Conservation (phyloP, 2,888 invertebrate genomes). For the Sarcophaga subvicina region DNA sequence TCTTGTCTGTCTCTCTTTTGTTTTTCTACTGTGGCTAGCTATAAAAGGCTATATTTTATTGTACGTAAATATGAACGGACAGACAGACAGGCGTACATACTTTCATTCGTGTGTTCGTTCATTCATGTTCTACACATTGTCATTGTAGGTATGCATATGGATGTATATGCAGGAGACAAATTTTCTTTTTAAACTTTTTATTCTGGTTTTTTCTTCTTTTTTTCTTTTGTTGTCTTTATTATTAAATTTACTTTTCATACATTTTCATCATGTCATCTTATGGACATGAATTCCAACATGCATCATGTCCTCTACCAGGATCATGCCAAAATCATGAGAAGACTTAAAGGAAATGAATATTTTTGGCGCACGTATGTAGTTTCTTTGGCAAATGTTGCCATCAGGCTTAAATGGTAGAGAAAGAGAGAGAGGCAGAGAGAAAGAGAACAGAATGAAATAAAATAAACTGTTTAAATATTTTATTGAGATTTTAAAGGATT, state of each 20-base stretch:
- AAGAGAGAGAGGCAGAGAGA: too few relatives aligned
- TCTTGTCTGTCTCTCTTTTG: conserved; percentile 4
- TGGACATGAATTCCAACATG: too few relatives aligned
- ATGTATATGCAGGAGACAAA: neutral
- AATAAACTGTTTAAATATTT: too few relatives aligned
- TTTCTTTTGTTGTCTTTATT: conserved; percentile 4
- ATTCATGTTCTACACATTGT: neutral
- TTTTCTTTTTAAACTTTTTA: neutral
- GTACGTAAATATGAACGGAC: neutral
- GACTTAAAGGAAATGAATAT: too few relatives aligned
- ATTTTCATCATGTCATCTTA: conserved; percentile 3
- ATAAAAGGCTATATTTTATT: neutral
- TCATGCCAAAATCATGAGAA: too few relatives aligned
- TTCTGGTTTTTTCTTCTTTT: neutral
- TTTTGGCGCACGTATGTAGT: too few relatives aligned
- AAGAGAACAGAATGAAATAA: too few relatives aligned
- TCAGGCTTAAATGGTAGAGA: too few relatives aligned
- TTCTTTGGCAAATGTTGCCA: too few relatives aligned
- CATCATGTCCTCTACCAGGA: too few relatives aligned
- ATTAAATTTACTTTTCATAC: conserved; percentile 37
- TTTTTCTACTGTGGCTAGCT: neutral
- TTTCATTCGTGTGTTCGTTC: neutral
- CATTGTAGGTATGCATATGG: neutral
- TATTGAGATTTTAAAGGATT: too few relatives aligned
- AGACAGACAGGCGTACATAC: neutral